Evolutionary conservation across 1,140 invertebrate species (phyloP).

Genomic region (Steinernema khuongi): DNA sequence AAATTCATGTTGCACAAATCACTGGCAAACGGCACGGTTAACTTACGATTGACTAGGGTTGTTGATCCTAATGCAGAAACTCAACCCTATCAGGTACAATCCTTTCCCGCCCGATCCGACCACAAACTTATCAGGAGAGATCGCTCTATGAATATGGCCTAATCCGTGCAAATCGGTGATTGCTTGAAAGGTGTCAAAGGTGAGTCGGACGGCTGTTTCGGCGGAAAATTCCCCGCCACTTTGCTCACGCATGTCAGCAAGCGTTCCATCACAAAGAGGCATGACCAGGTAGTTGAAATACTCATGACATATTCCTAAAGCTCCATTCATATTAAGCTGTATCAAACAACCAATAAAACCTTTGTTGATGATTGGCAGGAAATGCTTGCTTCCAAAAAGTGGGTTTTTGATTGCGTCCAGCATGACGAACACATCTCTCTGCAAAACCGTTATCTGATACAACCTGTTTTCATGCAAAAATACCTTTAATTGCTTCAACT

Average conservation of each 20-base stretch:
- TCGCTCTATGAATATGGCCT: neutral
- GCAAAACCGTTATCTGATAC: neutral
- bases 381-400: neutral
- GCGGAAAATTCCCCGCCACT: neutral
- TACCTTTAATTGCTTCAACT: constrained; percentile 3
- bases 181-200: constrained; percentile 1
- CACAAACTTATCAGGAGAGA: neutral
- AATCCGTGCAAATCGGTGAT: neutral
- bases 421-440: neutral
- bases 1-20: neutral
- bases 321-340: neutral
- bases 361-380: constrained; percentile 10
- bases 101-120: neutral
- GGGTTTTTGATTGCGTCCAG: neutral
- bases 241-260: neutral
- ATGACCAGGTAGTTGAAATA: constrained; percentile 1
- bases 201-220: neutral
- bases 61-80: neutral
- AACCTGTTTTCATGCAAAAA: neutral
- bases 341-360: neutral
- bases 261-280: neutral
- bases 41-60: constrained; percentile 5
- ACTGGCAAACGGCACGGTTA: neutral
- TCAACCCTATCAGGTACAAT: neutral
- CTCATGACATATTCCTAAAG: neutral